These are phyloP conservation scores for Leptoteleia sp. DNA, from an alignment of 1,140 invertebrate species.

Conservation along the genomic window DNA sequence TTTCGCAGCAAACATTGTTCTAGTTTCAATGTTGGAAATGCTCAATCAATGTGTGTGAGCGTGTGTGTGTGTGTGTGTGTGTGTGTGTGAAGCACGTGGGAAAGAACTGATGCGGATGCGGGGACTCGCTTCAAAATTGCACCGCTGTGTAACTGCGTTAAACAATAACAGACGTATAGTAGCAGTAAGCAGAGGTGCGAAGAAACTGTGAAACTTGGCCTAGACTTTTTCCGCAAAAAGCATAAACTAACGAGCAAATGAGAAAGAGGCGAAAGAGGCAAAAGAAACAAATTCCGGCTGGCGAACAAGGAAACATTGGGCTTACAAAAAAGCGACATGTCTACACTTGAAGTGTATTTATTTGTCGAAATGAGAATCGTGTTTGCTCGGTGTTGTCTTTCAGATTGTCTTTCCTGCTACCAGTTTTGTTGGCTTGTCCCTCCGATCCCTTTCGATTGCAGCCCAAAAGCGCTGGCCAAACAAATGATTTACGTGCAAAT, in stretches of 20 bases:
- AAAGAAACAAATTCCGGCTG: constrained; percentile 15
- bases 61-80: too few relatives aligned
- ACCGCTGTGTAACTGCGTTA: constrained; percentile 23
- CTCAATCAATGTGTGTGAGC: too few relatives aligned
- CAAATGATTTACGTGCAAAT: constrained; percentile 72
- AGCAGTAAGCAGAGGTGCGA: too few relatives aligned
- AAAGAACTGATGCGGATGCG: too few relatives aligned
- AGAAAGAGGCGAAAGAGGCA: constrained; percentile 20
- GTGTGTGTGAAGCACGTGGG: too few relatives aligned
- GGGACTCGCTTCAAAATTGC: too few relatives aligned
- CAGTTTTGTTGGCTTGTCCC: constrained; percentile 27
- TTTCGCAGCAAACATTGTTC: too few relatives aligned
- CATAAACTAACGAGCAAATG: constrained; percentile 23
- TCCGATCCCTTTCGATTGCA: constrained; percentile 12
- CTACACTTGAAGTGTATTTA: constrained; percentile 64
- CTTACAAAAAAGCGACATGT: constrained; percentile 53
- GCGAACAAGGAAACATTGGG: constrained; percentile 17
- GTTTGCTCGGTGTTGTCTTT: constrained; percentile 63
- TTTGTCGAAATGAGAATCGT: constrained; percentile 64
- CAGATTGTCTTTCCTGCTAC: constrained; percentile 43
- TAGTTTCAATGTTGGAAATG: too few relatives aligned
- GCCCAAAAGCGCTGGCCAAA: constrained; percentile 45
- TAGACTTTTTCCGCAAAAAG: too few relatives aligned
- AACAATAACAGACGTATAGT: constrained; percentile 33
- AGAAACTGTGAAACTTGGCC: too few relatives aligned